Base-by-base conservation (phyloP, 2,113 vertebrate species). In the Misgurnus anguillicaudatus region DNA sequence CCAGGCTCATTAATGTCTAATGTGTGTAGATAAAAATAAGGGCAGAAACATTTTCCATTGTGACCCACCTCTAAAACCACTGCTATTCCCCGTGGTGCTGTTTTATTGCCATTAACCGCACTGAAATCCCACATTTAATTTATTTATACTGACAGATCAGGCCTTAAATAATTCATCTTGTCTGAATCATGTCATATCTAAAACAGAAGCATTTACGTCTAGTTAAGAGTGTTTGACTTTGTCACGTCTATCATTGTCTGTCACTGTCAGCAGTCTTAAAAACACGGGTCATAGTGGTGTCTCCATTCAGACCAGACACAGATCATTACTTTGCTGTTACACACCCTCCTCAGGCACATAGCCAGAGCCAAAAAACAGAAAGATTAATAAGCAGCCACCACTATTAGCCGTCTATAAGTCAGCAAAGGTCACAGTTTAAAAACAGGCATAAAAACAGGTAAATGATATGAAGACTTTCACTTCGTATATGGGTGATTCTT, bases 271-370 rank as follows among this genome's bases (percentile, higher is more conserved):
- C 21, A 48, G 45, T 45, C 31, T 24, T 51, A 39, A 67, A 45
- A 16, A 19, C 53, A 63, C 31, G 62, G 55, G 64, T 53, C 65
- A 76, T 16, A 11, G 42, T 57, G 47, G 72, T 31, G 14, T 76
- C 80, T 63, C 79, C 4, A 2, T 48, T 55, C 7, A 58, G 65
- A 47, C 58, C 48, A 57, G 42, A 64, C 80, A 5, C 65, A 75
- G 7, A 9, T 77, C 21, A 75, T 70, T 42, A 64, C 47, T 64
- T 66, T 60, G 45, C 31, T n/a, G 47, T 68, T 74, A 74, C 70
- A 58, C 24, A 70, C 19, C 38, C 47, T 61, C 61, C 24, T 53
- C 51, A 58, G 39, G 24, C 10, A 61, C 19, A 60, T 51, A 45
- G 41, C 16, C 31, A 72, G 2, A 17, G 7, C 24, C 24, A 31